Evolutionary conservation across 2,888 invertebrate genomes (phyloP).

Genomic region (Meloe dianella): DNA sequence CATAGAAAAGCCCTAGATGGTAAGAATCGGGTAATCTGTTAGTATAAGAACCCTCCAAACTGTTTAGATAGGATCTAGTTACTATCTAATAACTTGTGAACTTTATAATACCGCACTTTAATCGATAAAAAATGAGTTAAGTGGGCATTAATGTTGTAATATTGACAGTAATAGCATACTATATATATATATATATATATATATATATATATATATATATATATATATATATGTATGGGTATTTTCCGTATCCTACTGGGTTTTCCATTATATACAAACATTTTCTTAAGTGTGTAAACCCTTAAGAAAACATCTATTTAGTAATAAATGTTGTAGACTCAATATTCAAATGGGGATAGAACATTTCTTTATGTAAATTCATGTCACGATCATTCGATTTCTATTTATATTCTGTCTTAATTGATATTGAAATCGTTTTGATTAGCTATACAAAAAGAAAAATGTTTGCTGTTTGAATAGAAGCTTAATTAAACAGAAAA

Average conservation of each 20-base stretch:
- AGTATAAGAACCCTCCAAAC: background rate
- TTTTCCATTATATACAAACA: background rate
- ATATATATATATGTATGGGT: background rate
- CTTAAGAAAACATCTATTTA: too few relatives aligned
- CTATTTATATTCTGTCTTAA: too few relatives aligned
- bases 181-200: background rate
- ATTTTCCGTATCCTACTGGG: background rate
- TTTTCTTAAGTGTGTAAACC: background rate
- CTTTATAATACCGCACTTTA: background rate
- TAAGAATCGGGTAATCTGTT: background rate
- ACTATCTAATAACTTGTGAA: background rate
- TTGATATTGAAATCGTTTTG: background rate
- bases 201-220: too few relatives aligned
- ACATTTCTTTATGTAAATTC: too few relatives aligned
- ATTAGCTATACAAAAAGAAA: too few relatives aligned
- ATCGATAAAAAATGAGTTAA: background rate
- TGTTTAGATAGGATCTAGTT: background rate
- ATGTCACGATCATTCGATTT: too few relatives aligned
- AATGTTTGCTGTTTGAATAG: too few relatives aligned
- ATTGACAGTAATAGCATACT: background rate
- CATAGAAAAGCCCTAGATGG: background rate
- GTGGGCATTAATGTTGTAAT: background rate
- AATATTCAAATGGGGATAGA: too few relatives aligned
- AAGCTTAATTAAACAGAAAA: too few relatives aligned
- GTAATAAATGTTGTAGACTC: too few relatives aligned